Conservation (phyloP, 1,140 invertebrate genomes). For the Zaprionus inermis region DNA sequence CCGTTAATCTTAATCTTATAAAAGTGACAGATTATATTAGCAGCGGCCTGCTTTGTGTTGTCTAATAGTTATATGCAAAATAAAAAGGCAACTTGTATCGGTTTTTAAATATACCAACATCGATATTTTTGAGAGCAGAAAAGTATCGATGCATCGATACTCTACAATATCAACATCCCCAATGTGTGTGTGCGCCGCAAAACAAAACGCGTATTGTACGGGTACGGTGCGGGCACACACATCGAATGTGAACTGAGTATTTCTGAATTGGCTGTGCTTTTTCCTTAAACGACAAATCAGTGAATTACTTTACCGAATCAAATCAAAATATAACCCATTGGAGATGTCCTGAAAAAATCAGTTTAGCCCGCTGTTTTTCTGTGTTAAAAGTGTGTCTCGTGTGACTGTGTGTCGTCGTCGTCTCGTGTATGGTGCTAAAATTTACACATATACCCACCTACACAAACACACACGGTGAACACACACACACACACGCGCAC, state of each 20-base stretch:
- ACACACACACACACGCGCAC: conserved; percentile 17
- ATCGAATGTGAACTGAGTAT: conserved; percentile 18
- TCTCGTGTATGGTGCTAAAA: conserved; percentile 65
- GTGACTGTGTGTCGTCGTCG: conserved; percentile 42
- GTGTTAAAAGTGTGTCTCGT: conserved; percentile 34
- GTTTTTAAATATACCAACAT: not conserved
- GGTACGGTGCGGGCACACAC: conserved; percentile 43
- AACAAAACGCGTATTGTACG: conserved; percentile 56
- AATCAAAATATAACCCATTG: conserved; percentile 20
- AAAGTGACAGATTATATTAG: not conserved
- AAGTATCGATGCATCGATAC: conserved; percentile 34
- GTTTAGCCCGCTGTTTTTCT: conserved; percentile 9
- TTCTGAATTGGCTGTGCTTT: conserved; percentile 43
- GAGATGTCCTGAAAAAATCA: conserved; percentile 45
- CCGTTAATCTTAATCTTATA: not conserved
- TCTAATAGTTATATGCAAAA: not conserved
- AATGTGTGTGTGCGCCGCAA: conserved; percentile 55
- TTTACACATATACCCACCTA: conserved; percentile 48
- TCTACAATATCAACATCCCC: conserved; percentile 40
- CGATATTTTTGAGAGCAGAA: not conserved
- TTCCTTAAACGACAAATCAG: conserved; percentile 31
- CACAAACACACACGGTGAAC: conserved; percentile 28
- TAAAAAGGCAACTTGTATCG: not conserved
- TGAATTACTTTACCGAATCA: conserved; percentile 40
- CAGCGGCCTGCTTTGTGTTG: not conserved